These are phyloP conservation scores for Melieria crassipennis DNA, from an alignment of 2,888 invertebrate genomes.

Conservation along the genomic window DNA sequence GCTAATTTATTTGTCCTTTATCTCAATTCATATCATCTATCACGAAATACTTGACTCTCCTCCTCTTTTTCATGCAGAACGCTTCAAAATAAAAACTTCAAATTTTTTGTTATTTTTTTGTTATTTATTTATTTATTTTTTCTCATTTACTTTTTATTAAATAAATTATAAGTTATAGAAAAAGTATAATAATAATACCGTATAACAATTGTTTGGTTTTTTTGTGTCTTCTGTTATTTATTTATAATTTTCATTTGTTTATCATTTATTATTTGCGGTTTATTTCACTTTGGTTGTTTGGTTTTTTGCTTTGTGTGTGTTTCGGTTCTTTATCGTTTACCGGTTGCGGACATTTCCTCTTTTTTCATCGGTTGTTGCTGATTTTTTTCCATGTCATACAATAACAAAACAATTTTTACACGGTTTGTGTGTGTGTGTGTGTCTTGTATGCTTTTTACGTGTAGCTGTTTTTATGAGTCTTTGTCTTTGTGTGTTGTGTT, in stretches of 20 bases:
- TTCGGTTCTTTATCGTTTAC: too few species aligned
- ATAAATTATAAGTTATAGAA: conserved; percentile 64
- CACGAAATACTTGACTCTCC: not conserved
- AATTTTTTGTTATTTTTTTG: conserved; percentile 42
- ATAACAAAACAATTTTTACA: too few species aligned
- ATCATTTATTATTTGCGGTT: conserved; percentile 12
- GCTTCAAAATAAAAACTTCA: not conserved
- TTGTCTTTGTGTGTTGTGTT: conserved; percentile 14
- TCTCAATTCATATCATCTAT: not conserved
- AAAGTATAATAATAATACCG: conserved; percentile 65
- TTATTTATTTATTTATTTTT: conserved; percentile 43
- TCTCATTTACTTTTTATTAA: conserved; percentile 54
- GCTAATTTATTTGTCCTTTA: too few species aligned
- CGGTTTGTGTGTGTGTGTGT: conserved; percentile 35
- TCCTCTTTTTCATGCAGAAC: too few species aligned
- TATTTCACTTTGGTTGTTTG: conserved; percentile 9
- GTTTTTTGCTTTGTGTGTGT: conserved; percentile 33
- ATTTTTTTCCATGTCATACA: too few species aligned
- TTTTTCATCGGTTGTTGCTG: too few species aligned
- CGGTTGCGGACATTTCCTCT: too few species aligned
- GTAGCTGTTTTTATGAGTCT: not conserved
- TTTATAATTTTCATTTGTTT: conserved; percentile 39
- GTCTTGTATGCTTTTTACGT: conserved; percentile 7
- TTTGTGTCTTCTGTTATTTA: conserved; percentile 31
- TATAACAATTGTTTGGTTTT: conserved; percentile 59